A percentile compares a stretch with the other conserved stretches of the same genome.
These are phyloP conservation scores for Callosobruchus maculatus DNA, from an alignment of 2,888 invertebrate species.

Conservation along the genomic window DNA sequence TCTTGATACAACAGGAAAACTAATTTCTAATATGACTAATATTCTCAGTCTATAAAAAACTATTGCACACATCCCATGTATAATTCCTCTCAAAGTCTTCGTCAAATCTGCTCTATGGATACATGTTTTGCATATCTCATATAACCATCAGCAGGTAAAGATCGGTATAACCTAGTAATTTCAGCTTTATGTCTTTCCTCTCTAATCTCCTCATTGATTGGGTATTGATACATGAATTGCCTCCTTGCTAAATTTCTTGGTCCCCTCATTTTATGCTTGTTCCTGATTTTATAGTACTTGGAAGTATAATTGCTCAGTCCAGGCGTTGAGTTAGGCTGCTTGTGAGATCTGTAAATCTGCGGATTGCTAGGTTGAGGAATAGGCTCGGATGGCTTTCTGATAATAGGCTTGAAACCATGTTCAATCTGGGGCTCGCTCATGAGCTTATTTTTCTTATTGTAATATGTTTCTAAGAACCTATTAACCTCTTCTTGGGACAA, in stretches of 20 bases:
- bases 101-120: background rate
- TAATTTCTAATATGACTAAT: too few species aligned
- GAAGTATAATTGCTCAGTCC: constrained; percentile 51
- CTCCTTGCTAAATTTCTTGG: background rate
- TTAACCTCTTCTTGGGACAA: constrained; percentile 31
- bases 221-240: constrained; percentile 12
- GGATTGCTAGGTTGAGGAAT: constrained; percentile 26
- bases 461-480: constrained; percentile 31
- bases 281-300: constrained; percentile 7
- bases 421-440: constrained; percentile 28
- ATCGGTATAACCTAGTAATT: constrained; percentile 25
- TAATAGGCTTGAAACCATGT: constrained; percentile 37
- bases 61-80: background rate
- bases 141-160: constrained; percentile 23
- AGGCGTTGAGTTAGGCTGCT: constrained; percentile 49
- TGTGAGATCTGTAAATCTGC: constrained; percentile 40
- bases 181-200: constrained; percentile 23
- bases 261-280: background rate
- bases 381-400: constrained; percentile 19
- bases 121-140: constrained; percentile 31
- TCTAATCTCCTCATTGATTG: constrained; percentile 7
- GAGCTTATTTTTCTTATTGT: constrained; percentile 19
- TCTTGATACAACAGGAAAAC: too few species aligned
- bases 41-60: background rate
- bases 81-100: background rate